phyloP scores from a whole-genome alignment of 2,113 vertebrate genomes.

The Brachypodius melanocephalos region DNA sequence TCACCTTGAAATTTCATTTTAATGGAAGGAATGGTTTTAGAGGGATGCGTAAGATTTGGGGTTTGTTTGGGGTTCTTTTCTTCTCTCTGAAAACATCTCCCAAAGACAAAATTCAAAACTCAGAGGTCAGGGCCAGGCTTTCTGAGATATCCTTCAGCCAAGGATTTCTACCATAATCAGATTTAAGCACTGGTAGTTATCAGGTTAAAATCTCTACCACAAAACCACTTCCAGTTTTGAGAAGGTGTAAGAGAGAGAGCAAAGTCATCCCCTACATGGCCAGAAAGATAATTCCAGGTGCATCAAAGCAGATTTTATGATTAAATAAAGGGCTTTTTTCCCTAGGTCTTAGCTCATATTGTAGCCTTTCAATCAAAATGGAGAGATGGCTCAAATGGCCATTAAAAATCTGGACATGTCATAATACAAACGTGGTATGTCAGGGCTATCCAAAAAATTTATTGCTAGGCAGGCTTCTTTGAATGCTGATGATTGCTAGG shows the following conservation, averaged over 20 bases:
- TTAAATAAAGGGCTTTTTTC: background rate
- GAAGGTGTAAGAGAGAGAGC: background rate
- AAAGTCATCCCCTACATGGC: background rate
- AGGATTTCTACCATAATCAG: background rate
- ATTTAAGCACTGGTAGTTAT: background rate
- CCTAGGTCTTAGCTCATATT: background rate
- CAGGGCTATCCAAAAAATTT: background rate
- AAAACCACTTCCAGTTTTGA: background rate
- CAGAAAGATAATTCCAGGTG: background rate
- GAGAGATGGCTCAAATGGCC: background rate
- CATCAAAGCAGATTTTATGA: background rate
- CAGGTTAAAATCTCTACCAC: background rate
- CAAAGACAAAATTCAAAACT: background rate
- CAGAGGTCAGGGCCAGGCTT: background rate
- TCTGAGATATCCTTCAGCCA: background rate
- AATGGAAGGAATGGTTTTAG: background rate
- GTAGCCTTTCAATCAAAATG: background rate
- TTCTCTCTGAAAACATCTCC: background rate
- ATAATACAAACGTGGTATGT: background rate
- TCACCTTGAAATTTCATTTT: background rate
- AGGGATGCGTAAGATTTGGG: accelerated
- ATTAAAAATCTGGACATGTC: background rate
- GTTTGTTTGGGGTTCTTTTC: accelerated
- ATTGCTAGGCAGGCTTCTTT: background rate
- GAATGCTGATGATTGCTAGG: background rate